A percentile compares a stretch with the other conserved stretches of the same genome.
Conservation (phyloP, 2,888 invertebrate genomes). For the Odontocerum albicorne region DNA sequence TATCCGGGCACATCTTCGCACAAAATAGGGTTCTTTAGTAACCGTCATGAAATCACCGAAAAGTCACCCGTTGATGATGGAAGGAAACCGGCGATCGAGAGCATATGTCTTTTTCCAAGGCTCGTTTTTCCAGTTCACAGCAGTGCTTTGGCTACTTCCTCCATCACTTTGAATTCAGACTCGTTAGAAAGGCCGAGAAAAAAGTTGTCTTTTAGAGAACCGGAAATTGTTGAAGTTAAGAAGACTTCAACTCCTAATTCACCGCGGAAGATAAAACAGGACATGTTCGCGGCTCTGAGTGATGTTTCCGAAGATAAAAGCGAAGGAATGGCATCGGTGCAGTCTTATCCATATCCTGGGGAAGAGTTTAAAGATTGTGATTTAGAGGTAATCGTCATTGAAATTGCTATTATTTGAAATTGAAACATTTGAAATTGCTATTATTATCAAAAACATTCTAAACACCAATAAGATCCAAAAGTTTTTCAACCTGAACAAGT, state of each 20-base stretch:
- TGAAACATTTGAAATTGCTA: too few species aligned
- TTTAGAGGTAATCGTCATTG: slow-evolving; percentile 57
- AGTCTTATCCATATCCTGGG: slow-evolving; percentile 9
- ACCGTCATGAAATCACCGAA: slow-evolving; percentile 31
- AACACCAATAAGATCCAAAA: too few species aligned
- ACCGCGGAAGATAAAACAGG: slow-evolving; percentile 48
- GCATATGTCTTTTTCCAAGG: slow-evolving; percentile 49
- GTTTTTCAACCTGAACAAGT: too few species aligned
- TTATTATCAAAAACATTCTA: too few species aligned
- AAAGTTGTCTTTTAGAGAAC: slow-evolving; percentile 85
- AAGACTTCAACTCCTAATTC: slow-evolving; percentile 36
- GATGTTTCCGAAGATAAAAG: slow-evolving; percentile 28
- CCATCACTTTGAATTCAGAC: slow-evolving; percentile 47
- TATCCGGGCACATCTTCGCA: slow-evolving; percentile 31
- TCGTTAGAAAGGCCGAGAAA: slow-evolving; percentile 69
- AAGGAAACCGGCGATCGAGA: slow-evolving; percentile 40
- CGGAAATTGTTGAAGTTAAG: slow-evolving; percentile 63
- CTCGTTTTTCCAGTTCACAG: slow-evolving; percentile 47
- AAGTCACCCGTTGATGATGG: slow-evolving; percentile 41
- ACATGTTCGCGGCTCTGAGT: slow-evolving; percentile 23
- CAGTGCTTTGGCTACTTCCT: slow-evolving; percentile 40
- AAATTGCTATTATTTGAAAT: too few species aligned
- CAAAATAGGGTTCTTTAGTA: slow-evolving; percentile 27
- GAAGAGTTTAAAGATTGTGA: slow-evolving; percentile 48
- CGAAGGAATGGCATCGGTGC: slow-evolving; percentile 16